Base-by-base conservation (phyloP, 1,140 invertebrate species). In the Drosophila lacteicornis region DNA sequence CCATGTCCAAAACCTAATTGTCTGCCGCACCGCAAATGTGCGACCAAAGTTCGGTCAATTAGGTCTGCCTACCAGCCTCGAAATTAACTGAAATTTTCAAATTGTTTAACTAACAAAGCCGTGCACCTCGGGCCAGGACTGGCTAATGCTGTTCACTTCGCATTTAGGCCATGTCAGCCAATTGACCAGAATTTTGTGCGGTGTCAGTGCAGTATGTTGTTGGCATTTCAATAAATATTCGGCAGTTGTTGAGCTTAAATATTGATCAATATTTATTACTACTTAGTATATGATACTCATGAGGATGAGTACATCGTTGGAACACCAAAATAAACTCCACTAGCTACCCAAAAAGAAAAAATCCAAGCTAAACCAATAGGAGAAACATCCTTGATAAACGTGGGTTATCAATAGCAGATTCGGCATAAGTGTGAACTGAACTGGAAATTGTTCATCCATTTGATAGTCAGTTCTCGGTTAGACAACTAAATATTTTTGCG, bases 1-100 rank as follows among this genome's bases (percentile, higher is more conserved):
- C 40, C 51, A 67, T 76, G 61, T 59, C 78, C 58, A 61, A 70
- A 88, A 81, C 74, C 85, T 88, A 90, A 88, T 88, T 88, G 84
- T 60, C 67, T 62, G 66, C 63, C 40, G 53, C 22, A 57, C 67
- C 57, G 19, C 51, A 79, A 70, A 58, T 61, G 42, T 56, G 33
- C 76, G 45, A 84, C 50, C 38, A 68, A 42, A 61, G 79, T 59
- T 83, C 81, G 76, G 62, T 59, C 75, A 86, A 86, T 87, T 86
- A 80, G 40, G 47, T 55, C 42, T 38, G 49, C 51, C 38, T 59
- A 69, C 47, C 25, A 56, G 71, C 53, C 17, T n/a, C 36, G 47
- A 67, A 76, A 76, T 76, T 55, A 66, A 76, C 63, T 61, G 40
- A 53, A 77, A 78, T 56, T 78, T 67, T 66, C 59, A 75, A 65